phyloP scores from a whole-genome alignment of 2,113 vertebrate species.

The Campylomormyrus numenius region DNA sequence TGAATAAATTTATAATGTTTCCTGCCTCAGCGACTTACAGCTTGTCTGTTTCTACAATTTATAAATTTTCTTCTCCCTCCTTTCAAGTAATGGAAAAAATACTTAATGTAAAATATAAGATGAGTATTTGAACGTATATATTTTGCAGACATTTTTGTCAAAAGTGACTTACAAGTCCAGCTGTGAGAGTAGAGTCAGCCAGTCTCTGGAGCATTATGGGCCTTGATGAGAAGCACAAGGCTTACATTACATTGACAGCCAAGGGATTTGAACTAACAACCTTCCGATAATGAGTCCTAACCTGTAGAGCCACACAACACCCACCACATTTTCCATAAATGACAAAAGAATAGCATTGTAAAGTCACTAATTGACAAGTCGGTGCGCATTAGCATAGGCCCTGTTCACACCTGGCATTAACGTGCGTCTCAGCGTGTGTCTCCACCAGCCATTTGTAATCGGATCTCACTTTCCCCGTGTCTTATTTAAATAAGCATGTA shows the following conservation, averaged over 20 bases:
- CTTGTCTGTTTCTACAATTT: not conserved
- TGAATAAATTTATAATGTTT: not conserved
- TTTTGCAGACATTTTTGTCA: not conserved
- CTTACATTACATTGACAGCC: not conserved
- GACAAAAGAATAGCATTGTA: not conserved
- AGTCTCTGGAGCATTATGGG: not conserved
- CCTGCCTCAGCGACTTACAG: not conserved
- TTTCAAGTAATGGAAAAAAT: not conserved
- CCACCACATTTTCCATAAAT: not conserved
- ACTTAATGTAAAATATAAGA: not conserved
- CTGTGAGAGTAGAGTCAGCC: not conserved
- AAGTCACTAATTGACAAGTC: not conserved
- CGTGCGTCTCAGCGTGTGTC: too few species aligned
- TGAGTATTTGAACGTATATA: not conserved
- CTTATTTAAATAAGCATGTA: too few species aligned
- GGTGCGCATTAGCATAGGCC: not conserved
- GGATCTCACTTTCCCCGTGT: too few species aligned
- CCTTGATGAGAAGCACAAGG: not conserved
- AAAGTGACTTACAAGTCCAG: not conserved
- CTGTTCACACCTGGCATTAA: too few species aligned
- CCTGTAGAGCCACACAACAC: not conserved
- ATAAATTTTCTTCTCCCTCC: not conserved
- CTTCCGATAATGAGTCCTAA: not conserved
- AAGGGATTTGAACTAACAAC: not conserved
- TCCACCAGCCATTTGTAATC: too few species aligned